phyloP scores from a whole-genome alignment of 2,888 invertebrate species.

The Drosophila maculinotata region DNA sequence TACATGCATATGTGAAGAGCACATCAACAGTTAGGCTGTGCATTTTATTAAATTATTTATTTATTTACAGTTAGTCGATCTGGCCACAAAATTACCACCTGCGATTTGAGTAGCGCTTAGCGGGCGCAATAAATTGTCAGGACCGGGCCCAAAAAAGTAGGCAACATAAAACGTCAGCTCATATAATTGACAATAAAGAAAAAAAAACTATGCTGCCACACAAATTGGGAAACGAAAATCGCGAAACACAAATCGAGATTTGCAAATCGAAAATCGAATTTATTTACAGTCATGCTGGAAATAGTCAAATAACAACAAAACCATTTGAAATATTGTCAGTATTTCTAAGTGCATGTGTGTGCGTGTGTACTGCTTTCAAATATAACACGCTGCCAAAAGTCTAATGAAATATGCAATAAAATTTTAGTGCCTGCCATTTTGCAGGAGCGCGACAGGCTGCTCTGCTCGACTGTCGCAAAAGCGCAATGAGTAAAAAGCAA shows the following conservation, averaged over 20 bases:
- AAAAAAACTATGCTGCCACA: constrained; percentile 56
- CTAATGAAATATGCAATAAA: constrained; percentile 82
- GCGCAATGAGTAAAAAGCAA: constrained; percentile 43
- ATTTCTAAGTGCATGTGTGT: constrained; percentile 9
- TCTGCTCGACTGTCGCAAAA: constrained; percentile 30
- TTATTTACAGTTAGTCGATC: constrained; percentile 65
- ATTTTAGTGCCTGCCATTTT: constrained; percentile 72
- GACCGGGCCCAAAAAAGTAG: constrained; percentile 21
- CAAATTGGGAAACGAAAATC: constrained; percentile 55
- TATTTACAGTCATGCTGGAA: constrained; percentile 72
- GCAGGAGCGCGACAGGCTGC: constrained; percentile 38
- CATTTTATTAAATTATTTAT: constrained; percentile 50
- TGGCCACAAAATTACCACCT: constrained; percentile 79
- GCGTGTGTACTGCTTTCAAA: constrained; percentile 50
- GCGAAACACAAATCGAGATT: constrained; percentile 49
- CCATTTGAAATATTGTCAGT: constrained; percentile 71
- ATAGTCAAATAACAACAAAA: constrained; percentile 62
- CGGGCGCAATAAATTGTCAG: constrained; percentile 64
- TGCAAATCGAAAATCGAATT: constrained; percentile 76
- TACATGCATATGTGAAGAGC: constrained; percentile 8
- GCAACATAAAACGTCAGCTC: constrained; percentile 33
- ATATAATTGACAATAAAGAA: constrained; percentile 9
- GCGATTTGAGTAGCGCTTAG: constrained; percentile 38
- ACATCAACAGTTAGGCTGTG: constrained; percentile 20
- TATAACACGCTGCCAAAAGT: constrained; percentile 67